phyloP scores from a whole-genome alignment of 2,113 vertebrate genomes.

The Polyodon spathula region DNA sequence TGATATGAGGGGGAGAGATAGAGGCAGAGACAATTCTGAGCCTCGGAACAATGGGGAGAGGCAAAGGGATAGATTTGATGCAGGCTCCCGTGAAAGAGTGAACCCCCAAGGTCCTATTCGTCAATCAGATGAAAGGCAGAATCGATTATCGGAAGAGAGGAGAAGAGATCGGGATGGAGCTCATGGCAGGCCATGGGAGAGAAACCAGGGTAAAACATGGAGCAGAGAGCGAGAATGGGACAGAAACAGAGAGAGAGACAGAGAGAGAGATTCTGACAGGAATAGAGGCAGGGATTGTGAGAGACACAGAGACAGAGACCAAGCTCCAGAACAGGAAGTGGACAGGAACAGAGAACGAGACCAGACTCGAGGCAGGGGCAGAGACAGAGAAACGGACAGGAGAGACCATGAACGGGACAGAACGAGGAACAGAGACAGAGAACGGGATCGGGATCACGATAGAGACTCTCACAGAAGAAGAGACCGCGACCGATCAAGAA shows the following conservation, averaged over 20 bases:
- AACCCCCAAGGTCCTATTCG: constrained; percentile 43
- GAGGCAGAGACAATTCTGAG: constrained; percentile 49
- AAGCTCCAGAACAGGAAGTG: constrained; percentile 8
- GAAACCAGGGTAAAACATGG: constrained; percentile 40
- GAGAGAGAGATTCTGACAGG: too few species aligned
- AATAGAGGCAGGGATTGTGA: too few species aligned
- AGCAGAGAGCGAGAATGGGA: constrained; percentile 26
- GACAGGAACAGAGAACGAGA: constrained; percentile 7
- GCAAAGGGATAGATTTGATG: constrained; percentile 71
- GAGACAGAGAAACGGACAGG: constrained; percentile 47
- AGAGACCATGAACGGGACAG: constrained; percentile 39
- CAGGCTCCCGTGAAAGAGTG: constrained; percentile 58
- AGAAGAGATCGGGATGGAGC: constrained; percentile 59
- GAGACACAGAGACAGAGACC: too few species aligned
- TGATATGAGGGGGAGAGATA: constrained; percentile 68
- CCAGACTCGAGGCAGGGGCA: constrained; percentile 40
- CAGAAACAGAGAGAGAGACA: constrained; percentile 31
- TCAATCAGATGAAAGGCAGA: constrained; percentile 57
- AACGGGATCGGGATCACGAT: constrained; percentile 45
- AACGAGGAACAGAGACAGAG: constrained; percentile 54
- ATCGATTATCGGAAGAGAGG: constrained; percentile 70
- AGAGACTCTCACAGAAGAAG: constrained; percentile 28
- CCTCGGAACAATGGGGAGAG: constrained; percentile 50
- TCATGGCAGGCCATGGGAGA: constrained; percentile 24
- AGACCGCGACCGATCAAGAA: constrained; percentile 21